Evolutionary conservation across 92 coral and sea anemone species (phyloP).

Genomic region (Porites rus): DNA sequence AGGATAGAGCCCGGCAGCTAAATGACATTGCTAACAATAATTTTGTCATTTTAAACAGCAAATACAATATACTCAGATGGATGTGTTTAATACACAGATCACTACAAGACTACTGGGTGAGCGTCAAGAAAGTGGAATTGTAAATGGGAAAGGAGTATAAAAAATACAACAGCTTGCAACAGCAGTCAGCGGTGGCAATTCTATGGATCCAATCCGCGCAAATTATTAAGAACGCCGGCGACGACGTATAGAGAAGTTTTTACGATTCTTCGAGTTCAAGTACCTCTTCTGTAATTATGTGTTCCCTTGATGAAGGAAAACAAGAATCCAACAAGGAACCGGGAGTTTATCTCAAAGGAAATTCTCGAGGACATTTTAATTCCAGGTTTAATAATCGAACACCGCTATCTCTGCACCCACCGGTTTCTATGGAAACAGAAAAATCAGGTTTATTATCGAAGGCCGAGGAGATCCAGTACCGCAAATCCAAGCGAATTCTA

Average conservation of each 20-base stretch:
- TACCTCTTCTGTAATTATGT: background rate
- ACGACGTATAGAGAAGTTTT: background rate
- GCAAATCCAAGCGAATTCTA: slow-evolving; percentile 13
- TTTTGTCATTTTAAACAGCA: slow-evolving; percentile 2
- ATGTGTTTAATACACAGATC: slow-evolving; percentile 19
- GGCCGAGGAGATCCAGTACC: background rate
- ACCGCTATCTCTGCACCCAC: slow-evolving; percentile 32
- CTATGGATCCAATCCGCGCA: background rate
- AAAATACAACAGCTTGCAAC: background rate
- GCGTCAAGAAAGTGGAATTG: background rate
- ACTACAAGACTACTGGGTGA: background rate
- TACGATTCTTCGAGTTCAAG: background rate
- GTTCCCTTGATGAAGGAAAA: background rate
- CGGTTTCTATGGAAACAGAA: slow-evolving; percentile 42
- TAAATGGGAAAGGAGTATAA: background rate
- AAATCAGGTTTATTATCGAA: background rate
- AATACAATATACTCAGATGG: background rate
- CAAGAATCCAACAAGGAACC: background rate
- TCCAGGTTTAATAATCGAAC: slow-evolving; percentile 29
- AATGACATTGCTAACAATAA: background rate
- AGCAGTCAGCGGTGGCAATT: background rate
- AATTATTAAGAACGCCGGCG: background rate
- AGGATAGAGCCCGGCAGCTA: background rate
- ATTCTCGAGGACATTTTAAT: slow-evolving; percentile 29
- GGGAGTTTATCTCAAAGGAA: background rate